Base-by-base conservation (phyloP, 37 sponge, comb jelly and placozoan genomes). In the Ephydatia muelleri region DNA sequence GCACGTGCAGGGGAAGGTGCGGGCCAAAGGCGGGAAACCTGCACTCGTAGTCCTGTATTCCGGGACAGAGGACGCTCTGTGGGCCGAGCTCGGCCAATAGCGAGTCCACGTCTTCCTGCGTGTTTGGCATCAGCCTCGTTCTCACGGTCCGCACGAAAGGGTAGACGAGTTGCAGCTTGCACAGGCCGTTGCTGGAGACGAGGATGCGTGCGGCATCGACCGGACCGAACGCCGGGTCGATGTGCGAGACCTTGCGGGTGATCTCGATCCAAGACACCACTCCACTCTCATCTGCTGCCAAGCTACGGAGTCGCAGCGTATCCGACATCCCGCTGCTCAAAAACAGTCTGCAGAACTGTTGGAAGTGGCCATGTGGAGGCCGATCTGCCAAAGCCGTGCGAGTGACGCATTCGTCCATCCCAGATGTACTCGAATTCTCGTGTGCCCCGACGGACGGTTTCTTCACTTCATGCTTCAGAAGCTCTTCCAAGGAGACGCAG, bases 181-280 rank as follows among this genome's bases (percentile, higher is more conserved):
- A 68, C 0, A 82, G 36, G n/a, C 72, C 73, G 73, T 71, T 82
- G 82, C 82, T 82, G 11, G 82, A 82, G n/a, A 82, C 28, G 28
- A 82, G 33, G 3, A 82, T 71, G 27, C 82, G n/a, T 5, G 32
- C 82, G 29, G 38, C 82, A 26, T 68, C 82, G 9, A 82, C 73
- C 3, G 82, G 82, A 3, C 82, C 82, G 19, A 82, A 38, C 64
- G n/a, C 29, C 43, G 72, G 82, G 31, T 82, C 82, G 19, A 82
- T 82, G 82, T 82, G 82, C 25, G 70, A 82, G 32, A 31, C 82
- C 39, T 71, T 35, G 11, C 70, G 72, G 13, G 70, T 82, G 31
- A 82, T 48, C 72, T 82, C 70, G 14, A 82, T 2, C 82, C 82
- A 82, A 11, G 47, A 11, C 47, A 43, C 47, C 6, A 43, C 8